Conservation (phyloP, 2,113 vertebrate species). For the Anguilla japonica region DNA sequence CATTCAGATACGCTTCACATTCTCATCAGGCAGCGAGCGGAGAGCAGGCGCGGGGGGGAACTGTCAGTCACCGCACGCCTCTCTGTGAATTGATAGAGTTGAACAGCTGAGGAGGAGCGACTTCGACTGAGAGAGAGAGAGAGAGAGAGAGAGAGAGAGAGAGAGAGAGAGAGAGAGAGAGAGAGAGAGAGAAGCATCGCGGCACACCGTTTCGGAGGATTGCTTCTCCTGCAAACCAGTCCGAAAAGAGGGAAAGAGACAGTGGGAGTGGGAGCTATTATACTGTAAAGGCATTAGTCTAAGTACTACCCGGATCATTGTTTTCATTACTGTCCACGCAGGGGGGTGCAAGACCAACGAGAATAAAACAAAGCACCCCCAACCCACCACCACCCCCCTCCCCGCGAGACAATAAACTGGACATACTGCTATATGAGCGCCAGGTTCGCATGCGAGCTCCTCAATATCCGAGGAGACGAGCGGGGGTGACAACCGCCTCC, state of each 20-base stretch:
- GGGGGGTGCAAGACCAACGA: constrained; percentile 13
- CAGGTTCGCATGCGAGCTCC: constrained; percentile 15
- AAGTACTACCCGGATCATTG: constrained; percentile 25
- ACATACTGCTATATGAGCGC: constrained; percentile 18
- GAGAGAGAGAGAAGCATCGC: constrained; percentile 45
- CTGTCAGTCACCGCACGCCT: constrained; percentile 42
- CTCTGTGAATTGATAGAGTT: constrained; percentile 48
- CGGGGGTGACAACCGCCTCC: constrained; percentile 33
- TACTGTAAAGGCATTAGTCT: not conserved
- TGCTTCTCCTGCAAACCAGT: constrained; percentile 2
- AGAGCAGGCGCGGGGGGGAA: constrained; percentile 21
- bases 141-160: constrained; percentile 43
- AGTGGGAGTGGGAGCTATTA: not conserved
- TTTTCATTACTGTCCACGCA: constrained; percentile 12
- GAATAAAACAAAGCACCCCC: not conserved
- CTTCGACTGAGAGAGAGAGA: constrained; percentile 45
- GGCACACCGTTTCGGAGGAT: constrained; percentile 26
- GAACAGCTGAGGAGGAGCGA: constrained; percentile 69
- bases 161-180: constrained; percentile 41
- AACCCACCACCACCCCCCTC: not conserved
- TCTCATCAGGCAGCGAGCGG: not conserved
- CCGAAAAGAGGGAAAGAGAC: constrained; percentile 10
- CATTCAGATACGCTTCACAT: constrained; percentile 1
- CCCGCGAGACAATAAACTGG: constrained; percentile 11
- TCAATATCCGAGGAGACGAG: constrained; percentile 10